phyloP scores from a whole-genome alignment of 1,140 invertebrate species.

The Atta texana region DNA sequence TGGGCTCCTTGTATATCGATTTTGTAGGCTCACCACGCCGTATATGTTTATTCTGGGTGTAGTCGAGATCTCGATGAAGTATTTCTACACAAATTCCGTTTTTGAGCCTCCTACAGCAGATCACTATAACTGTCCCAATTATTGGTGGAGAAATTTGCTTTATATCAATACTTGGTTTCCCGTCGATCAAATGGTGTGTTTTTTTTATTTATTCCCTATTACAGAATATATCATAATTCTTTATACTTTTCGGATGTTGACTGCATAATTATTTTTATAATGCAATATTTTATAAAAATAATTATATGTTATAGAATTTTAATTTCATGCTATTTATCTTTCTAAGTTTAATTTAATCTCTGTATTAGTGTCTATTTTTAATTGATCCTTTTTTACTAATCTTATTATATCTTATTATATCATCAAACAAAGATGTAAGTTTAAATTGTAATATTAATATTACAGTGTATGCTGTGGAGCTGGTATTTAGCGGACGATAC shows the following conservation, averaged over 20 bases:
- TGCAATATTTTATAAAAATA: neutral
- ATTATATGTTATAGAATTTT: conserved; percentile 25
- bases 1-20: conserved; percentile 92
- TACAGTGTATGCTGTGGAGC: conserved; percentile 95
- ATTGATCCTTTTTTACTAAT: neutral
- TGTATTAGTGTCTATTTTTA: conserved; percentile 18
- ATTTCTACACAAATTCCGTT: conserved; percentile 92
- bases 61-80: conserved; percentile 93
- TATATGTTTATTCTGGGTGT: conserved; percentile 94
- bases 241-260: neutral
- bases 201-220: neutral
- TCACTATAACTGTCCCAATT: conserved; percentile 93
- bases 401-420: neutral
- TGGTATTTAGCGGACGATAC: conserved; percentile 96
- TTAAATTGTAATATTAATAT: conserved; percentile 49
- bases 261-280: neutral
- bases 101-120: conserved; percentile 93
- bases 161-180: conserved; percentile 95
- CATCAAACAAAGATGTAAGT: conserved; percentile 4
- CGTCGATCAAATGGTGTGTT: conserved; percentile 93
- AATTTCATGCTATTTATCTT: conserved; percentile 6
- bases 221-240: neutral
- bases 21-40: conserved; percentile 92
- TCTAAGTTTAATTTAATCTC: neutral
- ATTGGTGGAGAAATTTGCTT: conserved; percentile 94